Evolutionary conservation across 64 coral and sea anemone genomes (phyloP).

Genomic region (Actinia tenebrosa): DNA sequence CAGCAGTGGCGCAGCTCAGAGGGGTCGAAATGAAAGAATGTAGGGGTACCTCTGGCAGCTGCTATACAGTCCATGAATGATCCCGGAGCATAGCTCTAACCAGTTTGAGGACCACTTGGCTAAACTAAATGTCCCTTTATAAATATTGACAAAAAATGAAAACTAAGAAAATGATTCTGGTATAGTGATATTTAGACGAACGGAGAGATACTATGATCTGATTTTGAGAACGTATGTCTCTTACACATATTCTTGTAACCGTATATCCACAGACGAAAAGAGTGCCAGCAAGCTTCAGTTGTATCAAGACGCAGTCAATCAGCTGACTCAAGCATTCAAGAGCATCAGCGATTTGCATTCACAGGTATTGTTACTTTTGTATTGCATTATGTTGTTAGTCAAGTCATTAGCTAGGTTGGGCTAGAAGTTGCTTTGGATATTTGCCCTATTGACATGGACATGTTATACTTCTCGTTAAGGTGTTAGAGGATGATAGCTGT

Average conservation of each 20-base stretch:
- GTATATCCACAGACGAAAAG: not conserved
- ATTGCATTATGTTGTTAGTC: too few species aligned
- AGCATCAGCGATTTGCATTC: conserved; percentile 16
- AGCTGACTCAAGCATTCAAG: not conserved
- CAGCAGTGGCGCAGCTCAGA: too few species aligned
- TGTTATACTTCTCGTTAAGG: not conserved
- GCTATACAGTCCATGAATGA: too few species aligned
- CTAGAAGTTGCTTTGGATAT: not conserved
- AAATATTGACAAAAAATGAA: too few species aligned
- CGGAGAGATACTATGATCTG: not conserved
- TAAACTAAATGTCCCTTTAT: too few species aligned
- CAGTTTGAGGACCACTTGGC: too few species aligned
- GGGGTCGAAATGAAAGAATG: too few species aligned
- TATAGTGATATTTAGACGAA: too few species aligned
- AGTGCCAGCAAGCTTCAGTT: not conserved
- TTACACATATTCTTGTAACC: too few species aligned
- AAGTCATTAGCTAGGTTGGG: not conserved
- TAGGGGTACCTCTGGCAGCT: too few species aligned
- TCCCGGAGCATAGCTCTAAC: too few species aligned
- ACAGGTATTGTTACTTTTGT: not conserved
- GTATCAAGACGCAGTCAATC: conserved; percentile 19
- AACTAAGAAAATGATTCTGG: too few species aligned
- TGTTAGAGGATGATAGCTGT: conserved; percentile 11
- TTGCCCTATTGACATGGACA: not conserved
- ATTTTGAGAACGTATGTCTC: not conserved